A percentile compares a stretch with the other conserved stretches of the same genome.
These are phyloP conservation scores for Rhinophrynus dorsalis DNA, from an alignment of 2,797 vertebrate genomes.

Conservation along the genomic window DNA sequence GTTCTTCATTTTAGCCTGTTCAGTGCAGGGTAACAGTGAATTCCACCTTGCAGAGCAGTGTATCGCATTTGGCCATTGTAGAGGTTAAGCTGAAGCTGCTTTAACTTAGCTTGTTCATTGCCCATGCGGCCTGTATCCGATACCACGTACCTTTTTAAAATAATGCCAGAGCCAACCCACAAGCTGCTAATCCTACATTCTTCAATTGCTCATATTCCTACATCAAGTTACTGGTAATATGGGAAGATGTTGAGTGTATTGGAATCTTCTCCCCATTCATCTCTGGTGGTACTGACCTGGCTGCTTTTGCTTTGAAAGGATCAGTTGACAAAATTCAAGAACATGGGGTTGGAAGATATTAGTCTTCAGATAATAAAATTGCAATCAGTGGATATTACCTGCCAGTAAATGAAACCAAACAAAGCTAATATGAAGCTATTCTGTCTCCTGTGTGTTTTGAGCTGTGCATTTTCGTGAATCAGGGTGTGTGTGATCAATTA, in stretches of 20 bases:
- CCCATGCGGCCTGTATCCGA: background rate
- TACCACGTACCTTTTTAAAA: background rate
- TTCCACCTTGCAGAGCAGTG: background rate
- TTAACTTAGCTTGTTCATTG: background rate
- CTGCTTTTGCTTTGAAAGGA: background rate
- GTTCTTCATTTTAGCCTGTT: constrained; percentile 11
- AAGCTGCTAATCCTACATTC: constrained; percentile 7
- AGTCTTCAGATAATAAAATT: background rate
- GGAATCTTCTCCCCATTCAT: background rate
- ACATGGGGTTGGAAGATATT: background rate
- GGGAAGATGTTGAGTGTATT: background rate
- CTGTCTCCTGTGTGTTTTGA: background rate
- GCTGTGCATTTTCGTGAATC: background rate
- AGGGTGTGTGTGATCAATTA: too few species aligned
- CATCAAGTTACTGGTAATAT: background rate
- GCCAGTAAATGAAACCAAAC: constrained; percentile 6
- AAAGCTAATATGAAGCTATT: background rate
- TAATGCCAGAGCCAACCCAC: background rate
- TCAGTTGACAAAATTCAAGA: background rate
- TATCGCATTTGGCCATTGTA: background rate
- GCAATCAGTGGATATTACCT: constrained; percentile 19
- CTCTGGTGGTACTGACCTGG: background rate
- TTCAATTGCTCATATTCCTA: background rate
- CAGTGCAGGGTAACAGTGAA: background rate
- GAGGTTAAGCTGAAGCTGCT: background rate